phyloP scores from a whole-genome alignment of 2,888 invertebrate species.

The Euzetes globulus region DNA sequence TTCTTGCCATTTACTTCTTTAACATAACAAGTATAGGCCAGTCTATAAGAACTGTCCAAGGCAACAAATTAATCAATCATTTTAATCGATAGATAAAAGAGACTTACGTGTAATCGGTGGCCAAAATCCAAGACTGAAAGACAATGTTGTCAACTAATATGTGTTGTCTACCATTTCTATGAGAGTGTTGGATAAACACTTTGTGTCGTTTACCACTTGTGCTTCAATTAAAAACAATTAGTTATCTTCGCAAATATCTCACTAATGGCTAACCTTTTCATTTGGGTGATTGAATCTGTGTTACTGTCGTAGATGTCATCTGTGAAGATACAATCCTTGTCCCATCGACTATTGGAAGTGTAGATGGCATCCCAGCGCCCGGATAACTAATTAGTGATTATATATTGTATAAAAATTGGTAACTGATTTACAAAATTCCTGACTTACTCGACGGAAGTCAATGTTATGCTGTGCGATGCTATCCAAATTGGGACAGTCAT shows the following conservation, averaged over 20 bases:
- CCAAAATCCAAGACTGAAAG: constrained; percentile 11
- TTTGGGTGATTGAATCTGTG: background rate
- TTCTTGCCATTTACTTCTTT: background rate
- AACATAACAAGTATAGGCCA: constrained; percentile 17
- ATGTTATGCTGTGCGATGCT: background rate
- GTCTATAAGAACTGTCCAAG: background rate
- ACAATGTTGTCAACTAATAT: background rate
- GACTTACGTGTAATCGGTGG: constrained; percentile 5
- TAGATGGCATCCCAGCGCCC: constrained; percentile 17
- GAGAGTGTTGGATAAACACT: background rate
- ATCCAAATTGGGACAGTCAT: background rate
- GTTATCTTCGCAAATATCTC: background rate
- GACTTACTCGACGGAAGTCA: background rate
- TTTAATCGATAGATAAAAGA: background rate
- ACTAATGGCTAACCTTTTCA: background rate
- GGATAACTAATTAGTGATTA: background rate
- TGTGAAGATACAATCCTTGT: background rate
- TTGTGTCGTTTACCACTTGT: constrained; percentile 4
- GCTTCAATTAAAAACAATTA: background rate
- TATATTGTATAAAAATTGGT: no score
- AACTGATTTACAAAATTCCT: no score
- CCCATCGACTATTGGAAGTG: background rate
- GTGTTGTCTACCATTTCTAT: background rate
- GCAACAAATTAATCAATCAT: background rate
- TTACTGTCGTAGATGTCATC: background rate